Evolutionary conservation across 1,140 invertebrate species (phyloP).

Genomic region (Calliopsis andreniformis): DNA sequence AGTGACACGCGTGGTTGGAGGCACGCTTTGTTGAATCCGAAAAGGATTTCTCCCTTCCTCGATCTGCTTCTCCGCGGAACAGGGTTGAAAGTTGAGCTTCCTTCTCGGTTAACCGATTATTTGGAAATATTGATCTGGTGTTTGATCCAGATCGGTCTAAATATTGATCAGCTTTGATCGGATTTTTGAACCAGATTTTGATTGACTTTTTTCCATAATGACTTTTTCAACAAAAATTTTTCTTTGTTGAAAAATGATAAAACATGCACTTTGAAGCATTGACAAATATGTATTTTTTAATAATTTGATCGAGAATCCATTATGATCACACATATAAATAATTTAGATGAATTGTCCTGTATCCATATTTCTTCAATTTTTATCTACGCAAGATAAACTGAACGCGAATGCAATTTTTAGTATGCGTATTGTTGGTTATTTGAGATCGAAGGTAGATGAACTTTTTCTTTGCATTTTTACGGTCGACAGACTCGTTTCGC

Average conservation of each 20-base stretch:
- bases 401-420: not conserved
- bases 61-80: constrained; percentile 36
- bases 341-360: not conserved
- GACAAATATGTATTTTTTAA: too few species aligned
- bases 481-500: constrained; percentile 71
- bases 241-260: too few species aligned
- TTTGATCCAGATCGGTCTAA: constrained; percentile 66
- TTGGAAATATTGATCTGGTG: constrained; percentile 73
- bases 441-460: constrained; percentile 60
- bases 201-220: not conserved
- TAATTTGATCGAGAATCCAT: too few species aligned
- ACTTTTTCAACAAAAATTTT: not conserved
- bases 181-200: not conserved
- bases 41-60: constrained; percentile 63
- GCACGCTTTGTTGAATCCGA: constrained; percentile 39
- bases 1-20: constrained; percentile 57
- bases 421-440: not conserved
- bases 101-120: constrained; percentile 66
- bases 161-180: constrained; percentile 66
- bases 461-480: constrained; percentile 72
- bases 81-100: constrained; percentile 64
- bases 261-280: too few species aligned
- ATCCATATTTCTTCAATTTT: not conserved
- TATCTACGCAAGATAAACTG: not conserved
- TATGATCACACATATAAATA: too few species aligned